Evolutionary conservation across 2,888 invertebrate genomes (phyloP), one percentile per base, ranked within the genome.

Genomic region (Drosophila algonquin): DNA sequence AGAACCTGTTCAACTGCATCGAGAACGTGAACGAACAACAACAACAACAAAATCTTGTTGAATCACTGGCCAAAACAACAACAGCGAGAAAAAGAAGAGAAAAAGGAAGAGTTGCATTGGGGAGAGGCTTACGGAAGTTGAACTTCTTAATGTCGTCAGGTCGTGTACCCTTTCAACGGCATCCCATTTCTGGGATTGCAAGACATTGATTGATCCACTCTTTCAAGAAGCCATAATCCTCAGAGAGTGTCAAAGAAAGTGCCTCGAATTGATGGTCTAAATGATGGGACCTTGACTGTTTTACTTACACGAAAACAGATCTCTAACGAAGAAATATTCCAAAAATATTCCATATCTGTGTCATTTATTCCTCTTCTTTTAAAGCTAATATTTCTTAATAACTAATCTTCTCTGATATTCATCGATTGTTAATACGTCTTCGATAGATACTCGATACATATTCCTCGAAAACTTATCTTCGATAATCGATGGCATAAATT

Each of bases 31-130:
- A 70, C 82, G 73, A 57, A 55, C 69, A 72, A n/a, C 71, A 69
- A 73, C 79, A 82, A 85, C 69, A 72, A n/a, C 69, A 71, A 73
- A 82, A 85, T 84, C 82, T 82, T 86, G 84, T 85, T 81, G 80
- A 79, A 84, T 80, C 71, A 73, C 64, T 78, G 76, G 32, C 40
- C 78, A 81, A 78, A 81, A 77, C 76, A 81, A 7, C 40, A 40
- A 7, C 40, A 35, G 4, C 35, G 80, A 73, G 52, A 76, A 73
- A 68, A 78, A 71, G 21, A 21, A 73, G 71, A 63, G 55, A 7
- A 60, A 35, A 57, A 32, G 24, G 16, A 59, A 54, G 10, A 7
- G 57, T n/a, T 16, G 58, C 30, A 47, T 52, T 40, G 16, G 57
- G 55, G 45, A 21, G 32, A 27, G 6, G 1, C 14, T 2, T 2